Evolutionary conservation across 2,797 vertebrate species (phyloP), one percentile per base, ranked within the genome.

Genomic region (Cyprinodon diabolis): DNA sequence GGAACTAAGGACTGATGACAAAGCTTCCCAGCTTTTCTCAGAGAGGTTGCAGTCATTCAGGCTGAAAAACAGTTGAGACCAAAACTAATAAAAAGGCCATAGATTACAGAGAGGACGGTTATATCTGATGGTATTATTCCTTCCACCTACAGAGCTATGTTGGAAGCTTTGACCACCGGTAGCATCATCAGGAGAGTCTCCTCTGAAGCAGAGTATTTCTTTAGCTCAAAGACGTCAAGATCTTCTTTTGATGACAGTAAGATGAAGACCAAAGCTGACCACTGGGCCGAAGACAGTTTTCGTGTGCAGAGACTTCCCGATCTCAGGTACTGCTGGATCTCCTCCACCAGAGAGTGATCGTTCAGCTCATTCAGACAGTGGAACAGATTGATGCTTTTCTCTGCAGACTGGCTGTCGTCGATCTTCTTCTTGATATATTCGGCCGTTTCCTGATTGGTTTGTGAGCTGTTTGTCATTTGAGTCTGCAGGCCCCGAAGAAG

Each of bases 221-320:
- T 65, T 8, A 65, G 62, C 21, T 65, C 62, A 65, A 65, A 65
- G 8, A 6, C 3, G 9, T 67, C 55, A 30, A 75, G 30, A 51
- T 56, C 62, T 49, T 68, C 23, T 14, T 74, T 48, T 52, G 73
- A 68, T 14, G 73, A 68, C 56, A 75, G 15, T 30, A 75, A 30
- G 73, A 75, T 75, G 66, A 75, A 75, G 73, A 68, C 48, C 47
- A 75, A 47, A 68, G 73, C 73, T 19, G 73, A 60, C 62, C 62
- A 65, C 62, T 65, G 62, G 23, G 21, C 21, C 21, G 11, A 12
- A 23, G 40, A 45, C 40, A 65, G 62, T 8, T n/a, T 23, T 1
- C 62, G 40, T 13, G 62, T 23, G 40, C 40, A 1, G 0, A 65
- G 62, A 45, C 62, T 65, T 23, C 62, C 62, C 23, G 62, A 65